Percentiles rank a stretch among this genome's conserved stretches.
Conservation (phyloP, 2,888 invertebrate species). For the Melinopterus prodromus region DNA sequence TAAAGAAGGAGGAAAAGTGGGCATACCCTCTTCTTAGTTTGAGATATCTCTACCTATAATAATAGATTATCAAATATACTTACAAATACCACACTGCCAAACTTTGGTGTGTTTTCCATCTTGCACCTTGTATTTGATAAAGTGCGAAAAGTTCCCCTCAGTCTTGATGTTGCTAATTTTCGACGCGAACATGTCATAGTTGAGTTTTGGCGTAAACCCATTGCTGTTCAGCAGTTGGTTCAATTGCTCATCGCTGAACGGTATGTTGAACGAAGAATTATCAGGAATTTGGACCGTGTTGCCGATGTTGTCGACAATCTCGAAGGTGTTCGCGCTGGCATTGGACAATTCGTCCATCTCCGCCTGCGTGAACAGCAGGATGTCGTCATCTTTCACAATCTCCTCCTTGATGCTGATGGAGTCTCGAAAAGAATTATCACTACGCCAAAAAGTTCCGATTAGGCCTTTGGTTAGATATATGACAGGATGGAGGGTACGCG, state of each 20-base stretch:
- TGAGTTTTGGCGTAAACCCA: constrained; percentile 29
- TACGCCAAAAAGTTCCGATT: constrained; percentile 7
- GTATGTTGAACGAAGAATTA: constrained; percentile 39
- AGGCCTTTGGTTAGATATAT: not conserved
- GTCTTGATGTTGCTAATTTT: constrained; percentile 37
- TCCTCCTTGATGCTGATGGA: constrained; percentile 48
- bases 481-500: not conserved
- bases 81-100: constrained; percentile 80
- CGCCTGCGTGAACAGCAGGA: constrained; percentile 49
- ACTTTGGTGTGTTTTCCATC: constrained; percentile 74
- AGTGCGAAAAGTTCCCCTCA: constrained; percentile 61
- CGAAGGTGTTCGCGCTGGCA: constrained; percentile 36
- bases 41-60: no score
- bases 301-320: constrained; percentile 41
- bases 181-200: constrained; percentile 28
- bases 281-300: constrained; percentile 41
- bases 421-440: constrained; percentile 21
- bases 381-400: constrained; percentile 50
- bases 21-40: no score
- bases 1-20: no score
- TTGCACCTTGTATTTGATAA: constrained; percentile 72
- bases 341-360: constrained; percentile 39
- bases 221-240: constrained; percentile 41
- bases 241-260: constrained; percentile 43
- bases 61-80: constrained; percentile 59